Base-by-base conservation (phyloP, 2,888 invertebrate genomes). In the Polydrusus cervinus region DNA sequence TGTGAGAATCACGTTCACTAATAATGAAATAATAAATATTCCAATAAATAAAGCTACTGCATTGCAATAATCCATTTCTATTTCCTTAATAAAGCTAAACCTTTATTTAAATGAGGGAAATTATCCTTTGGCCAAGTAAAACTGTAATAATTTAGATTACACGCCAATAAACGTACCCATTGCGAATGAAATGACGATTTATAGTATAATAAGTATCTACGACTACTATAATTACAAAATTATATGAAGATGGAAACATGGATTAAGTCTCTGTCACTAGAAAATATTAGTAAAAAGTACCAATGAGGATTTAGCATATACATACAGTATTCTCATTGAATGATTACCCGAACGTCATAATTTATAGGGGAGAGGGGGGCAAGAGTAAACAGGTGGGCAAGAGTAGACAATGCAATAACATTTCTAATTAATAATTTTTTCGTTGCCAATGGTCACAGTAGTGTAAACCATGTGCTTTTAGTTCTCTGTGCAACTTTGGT, bases 51-150 rank as follows among this genome's bases (percentile, higher is more conserved):
- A 55, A 55, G 55, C 14, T n/a, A 55, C 55, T 16, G 2, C 5
- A 18, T 53, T 1, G n/a, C 13, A n/a, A 55, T 61, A 40, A 38
- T 61, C 61, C 16, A 61, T 61, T 43, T 20, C 40, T 61, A 18
- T 43, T 18, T 61, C 20, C 61, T 40, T 8, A 45, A 45, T 45
- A 62, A 55, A 45, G 18, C 45, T 62, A 20, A 18, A 62, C 45
- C 43, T 45, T n/a, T 62, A 62, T 43, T 45, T n/a, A 62, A 62
- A 45, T 61, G 20, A 62, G 43, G 25, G 62, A 62, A 62, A 62
- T 62, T 45, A 45, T 11, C 62, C 45, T 25, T 62, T 45, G 45
- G 62, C 13, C 8, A 9, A 18, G 45, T 45, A 18, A 61, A 47
- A 45, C 45, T 6, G 14, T 62, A 9, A 45, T 45, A 62, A 45